These are phyloP conservation scores for Physeter macrocephalus DNA, from an alignment of 2,113 vertebrate genomes.

Conservation along the genomic window DNA sequence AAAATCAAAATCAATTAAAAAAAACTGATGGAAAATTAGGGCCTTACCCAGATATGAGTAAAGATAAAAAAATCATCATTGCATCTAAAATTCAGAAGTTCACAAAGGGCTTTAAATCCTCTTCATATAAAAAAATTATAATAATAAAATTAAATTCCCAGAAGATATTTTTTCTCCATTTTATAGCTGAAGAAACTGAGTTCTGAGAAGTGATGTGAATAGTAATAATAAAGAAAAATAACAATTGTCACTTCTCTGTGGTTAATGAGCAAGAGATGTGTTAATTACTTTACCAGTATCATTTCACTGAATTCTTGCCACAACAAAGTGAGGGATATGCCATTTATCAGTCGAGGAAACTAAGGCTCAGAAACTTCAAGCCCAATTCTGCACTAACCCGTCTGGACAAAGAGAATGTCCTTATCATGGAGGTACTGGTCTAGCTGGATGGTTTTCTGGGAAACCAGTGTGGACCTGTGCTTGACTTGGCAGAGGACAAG, in stretches of 20 bases:
- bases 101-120: background rate
- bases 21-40: background rate
- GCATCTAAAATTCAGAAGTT: background rate
- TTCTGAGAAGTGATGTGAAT: background rate
- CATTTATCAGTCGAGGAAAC: background rate
- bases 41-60: too few species aligned
- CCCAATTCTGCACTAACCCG: background rate
- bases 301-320: background rate
- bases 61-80: background rate
- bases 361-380: background rate
- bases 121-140: background rate
- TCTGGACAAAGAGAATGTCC: background rate
- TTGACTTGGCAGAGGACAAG: background rate
- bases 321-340: background rate
- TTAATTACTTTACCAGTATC: background rate
- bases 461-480: background rate
- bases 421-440: constrained; percentile 26
- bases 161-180: background rate
- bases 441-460: background rate
- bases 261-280: background rate
- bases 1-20: background rate
- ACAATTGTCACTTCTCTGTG: background rate
- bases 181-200: background rate
- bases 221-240: background rate
- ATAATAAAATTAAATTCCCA: background rate